Base-by-base conservation (phyloP, 1,140 invertebrate species). In the Heliconius hewitsoni region DNA sequence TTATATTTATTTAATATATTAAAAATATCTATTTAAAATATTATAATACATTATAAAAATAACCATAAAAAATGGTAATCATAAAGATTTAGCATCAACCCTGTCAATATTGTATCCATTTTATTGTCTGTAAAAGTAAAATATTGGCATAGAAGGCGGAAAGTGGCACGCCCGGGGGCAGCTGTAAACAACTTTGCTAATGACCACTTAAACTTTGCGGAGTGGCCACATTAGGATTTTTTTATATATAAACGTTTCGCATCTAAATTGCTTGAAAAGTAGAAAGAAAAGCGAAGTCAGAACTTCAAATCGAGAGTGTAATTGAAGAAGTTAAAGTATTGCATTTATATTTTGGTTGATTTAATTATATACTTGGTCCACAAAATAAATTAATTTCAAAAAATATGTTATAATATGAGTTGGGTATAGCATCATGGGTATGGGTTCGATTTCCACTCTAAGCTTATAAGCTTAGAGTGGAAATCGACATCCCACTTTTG, bases 151-250 rank as follows among this genome's bases (percentile, higher is more conserved):
- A 71, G 46, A 81, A 74, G 30, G 46, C 34, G 72, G 52, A 34
- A 74, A 74, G 80, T 37, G 37, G 30, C 37, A 18, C 80, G 77
- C 84, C 83, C 42, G 75, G 81, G 85, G 85, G 82, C 84, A 86
- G 84, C 81, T 86, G 84, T 86, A 84, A 88, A 90, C 85, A 91
- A 88, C 85, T 90, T 87, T 52, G 80, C 85, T 91, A 91, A 91
- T 90, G 84, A 85, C 86, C 85, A 88, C 85, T 91, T 91, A 85
- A 90, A 89, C 83, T 88, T 88, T 79, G 74, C 82, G 82, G 81
- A 89, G 82, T 86, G 82, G 82, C 83, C 85, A 84, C 86, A 81
- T 78, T 81, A 60, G 11, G 57, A 74, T 57, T 77, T 78, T 77
- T 72, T 34, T 34, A 30, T 66, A 66, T 34, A 66, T 66, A 66